These are phyloP conservation scores for Lamprotornis superbus DNA, from an alignment of 2,113 vertebrate genomes.

Conservation along the genomic window DNA sequence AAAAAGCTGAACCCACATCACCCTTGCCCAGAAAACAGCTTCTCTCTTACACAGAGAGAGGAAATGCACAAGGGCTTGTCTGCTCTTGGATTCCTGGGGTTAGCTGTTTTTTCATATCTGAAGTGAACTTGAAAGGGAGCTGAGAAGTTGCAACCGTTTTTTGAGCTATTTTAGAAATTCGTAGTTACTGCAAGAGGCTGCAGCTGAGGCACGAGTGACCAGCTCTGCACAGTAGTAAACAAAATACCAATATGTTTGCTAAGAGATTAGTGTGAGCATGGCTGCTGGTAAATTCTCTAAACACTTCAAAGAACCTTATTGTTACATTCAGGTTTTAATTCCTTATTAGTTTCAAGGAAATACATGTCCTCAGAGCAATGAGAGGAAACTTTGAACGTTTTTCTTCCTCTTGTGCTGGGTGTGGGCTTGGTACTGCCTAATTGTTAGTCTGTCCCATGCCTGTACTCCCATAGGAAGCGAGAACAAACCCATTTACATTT, in stretches of 20 bases:
- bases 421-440: conserved; percentile 55
- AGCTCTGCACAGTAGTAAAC: background rate
- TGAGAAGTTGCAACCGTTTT: background rate
- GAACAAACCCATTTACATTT: conserved; percentile 51
- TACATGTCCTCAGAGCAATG: conserved; percentile 55
- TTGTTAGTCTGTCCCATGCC: conserved; percentile 56
- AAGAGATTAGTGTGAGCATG: background rate
- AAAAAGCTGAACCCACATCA: rapidly evolving
- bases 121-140: background rate
- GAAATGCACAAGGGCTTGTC: background rate
- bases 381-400: conserved; percentile 62
- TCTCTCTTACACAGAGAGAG: background rate
- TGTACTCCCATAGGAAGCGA: conserved; percentile 43
- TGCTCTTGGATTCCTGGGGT: rapidly evolving
- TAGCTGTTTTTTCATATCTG: background rate
- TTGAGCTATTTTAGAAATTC: background rate
- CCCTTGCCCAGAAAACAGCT: background rate
- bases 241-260: background rate
- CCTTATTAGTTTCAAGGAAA: conserved; percentile 42
- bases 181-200: background rate
- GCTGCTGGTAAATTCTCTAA: conserved; percentile 14
- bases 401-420: conserved; percentile 63
- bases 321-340: conserved; percentile 53
- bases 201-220: rapidly evolving
- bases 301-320: conserved; percentile 48